Evolutionary conservation across 2,888 invertebrate genomes (phyloP), one percentile per base, ranked within the genome.

Genomic region (Leptarthrus brevirostris): DNA sequence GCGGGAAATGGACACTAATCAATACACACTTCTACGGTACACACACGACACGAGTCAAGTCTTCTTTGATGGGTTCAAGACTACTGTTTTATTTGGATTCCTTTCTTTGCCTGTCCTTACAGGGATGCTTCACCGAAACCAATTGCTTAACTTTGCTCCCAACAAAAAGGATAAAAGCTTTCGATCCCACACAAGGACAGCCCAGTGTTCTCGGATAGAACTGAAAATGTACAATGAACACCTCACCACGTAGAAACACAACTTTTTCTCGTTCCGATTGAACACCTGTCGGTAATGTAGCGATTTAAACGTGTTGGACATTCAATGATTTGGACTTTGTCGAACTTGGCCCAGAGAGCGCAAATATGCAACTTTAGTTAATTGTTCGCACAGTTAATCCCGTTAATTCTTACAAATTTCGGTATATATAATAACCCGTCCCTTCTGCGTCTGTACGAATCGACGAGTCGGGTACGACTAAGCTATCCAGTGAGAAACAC

Each of bases 401-500:
- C 61, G 61, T 36, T 18, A 61, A 61, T 40, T 56, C 30, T 14
- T 30, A 18, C 12, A 40, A 36, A 12, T 36, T 16, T n/a, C 61
- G 61, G 16, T 40, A 12, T n/a, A n/a, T n/a, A 56, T 56, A 54
- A 54, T 26, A 56, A 56, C 61, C 20, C 61, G 61, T 20, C 61
- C 61, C 61, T 61, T 36, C 61, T 30, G 30, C 61, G 61, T 61
- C 61, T 40, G 10, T 36, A 20, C 61, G 61, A 40, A 61, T 61
- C 61, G 61, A 61, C 61, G 61, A 61, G 61, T 61, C 61, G 61
- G 61, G 61, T 40, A 40, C 61, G 61, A 61, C 61, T 61, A 30
- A 30, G 5, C 8, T 30, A 30, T 30, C 30, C 30, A 40, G 40
- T 40, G 36, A 6, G 40, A 61, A 30, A 30, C 16, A 36, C 18